These are phyloP conservation scores for Melinopterus prodromus DNA, from an alignment of 2,888 invertebrate genomes.

Conservation along the genomic window DNA sequence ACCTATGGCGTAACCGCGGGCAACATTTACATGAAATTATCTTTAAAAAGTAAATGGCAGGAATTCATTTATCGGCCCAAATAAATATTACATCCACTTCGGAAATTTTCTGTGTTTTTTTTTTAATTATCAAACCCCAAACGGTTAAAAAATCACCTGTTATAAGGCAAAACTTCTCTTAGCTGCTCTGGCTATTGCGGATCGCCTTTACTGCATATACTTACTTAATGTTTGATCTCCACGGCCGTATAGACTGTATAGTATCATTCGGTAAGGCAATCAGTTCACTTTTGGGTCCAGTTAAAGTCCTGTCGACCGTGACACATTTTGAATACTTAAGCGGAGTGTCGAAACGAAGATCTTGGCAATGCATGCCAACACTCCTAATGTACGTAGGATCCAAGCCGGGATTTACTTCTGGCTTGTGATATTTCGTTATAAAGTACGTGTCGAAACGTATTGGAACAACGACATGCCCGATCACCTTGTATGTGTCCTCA, in stretches of 20 bases:
- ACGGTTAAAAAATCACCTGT: too few species aligned
- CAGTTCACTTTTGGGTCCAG: conserved; percentile 43
- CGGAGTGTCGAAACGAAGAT: conserved; percentile 50
- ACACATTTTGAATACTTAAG: conserved; percentile 48
- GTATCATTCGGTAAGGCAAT: conserved; percentile 59
- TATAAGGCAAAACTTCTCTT: too few species aligned
- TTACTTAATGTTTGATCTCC: conserved; percentile 44
- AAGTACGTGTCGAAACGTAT: conserved; percentile 38
- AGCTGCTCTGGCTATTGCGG: too few species aligned
- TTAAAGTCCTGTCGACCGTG: conserved; percentile 42
- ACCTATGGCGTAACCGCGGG: too few species aligned
- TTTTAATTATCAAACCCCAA: too few species aligned
- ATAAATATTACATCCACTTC: too few species aligned
- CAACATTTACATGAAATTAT: too few species aligned
- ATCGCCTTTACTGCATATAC: background rate
- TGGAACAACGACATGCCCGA: conserved; percentile 42
- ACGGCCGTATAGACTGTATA: conserved; percentile 51
- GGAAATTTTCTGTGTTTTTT: too few species aligned
- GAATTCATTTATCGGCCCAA: too few species aligned
- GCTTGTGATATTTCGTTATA: conserved; percentile 35
- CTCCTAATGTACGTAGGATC: conserved; percentile 54
- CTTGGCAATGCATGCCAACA: conserved; percentile 53
- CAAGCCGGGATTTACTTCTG: conserved; percentile 53
- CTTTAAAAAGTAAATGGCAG: too few species aligned
- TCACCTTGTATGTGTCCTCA: conserved; percentile 33